phyloP scores from a whole-genome alignment of 2,797 vertebrate genomes.

The Podargus strigoides region DNA sequence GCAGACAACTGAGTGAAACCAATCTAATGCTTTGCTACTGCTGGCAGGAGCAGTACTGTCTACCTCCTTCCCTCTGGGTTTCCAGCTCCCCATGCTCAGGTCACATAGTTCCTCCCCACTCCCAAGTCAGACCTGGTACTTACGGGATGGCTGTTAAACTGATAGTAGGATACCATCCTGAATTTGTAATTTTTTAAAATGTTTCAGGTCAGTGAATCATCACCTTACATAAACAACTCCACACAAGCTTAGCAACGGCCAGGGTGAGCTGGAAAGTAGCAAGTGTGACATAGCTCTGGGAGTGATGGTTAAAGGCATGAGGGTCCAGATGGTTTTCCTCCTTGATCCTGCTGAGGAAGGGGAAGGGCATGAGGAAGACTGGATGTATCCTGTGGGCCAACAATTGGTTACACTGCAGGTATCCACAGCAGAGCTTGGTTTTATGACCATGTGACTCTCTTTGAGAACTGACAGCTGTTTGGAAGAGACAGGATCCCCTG shows the following conservation, averaged over 20 bases:
- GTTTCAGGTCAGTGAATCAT: not conserved
- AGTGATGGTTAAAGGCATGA: not conserved
- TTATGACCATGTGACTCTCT: not conserved
- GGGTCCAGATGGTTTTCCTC: not conserved
- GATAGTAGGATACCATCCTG: not conserved
- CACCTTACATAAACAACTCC: not conserved
- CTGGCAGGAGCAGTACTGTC: not conserved
- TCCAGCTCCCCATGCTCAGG: not conserved
- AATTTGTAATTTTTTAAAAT: not conserved
- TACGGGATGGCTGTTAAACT: not conserved
- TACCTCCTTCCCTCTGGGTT: not conserved
- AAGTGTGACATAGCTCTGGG: not conserved
- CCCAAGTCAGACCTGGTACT: not conserved
- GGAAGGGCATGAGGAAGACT: not conserved
- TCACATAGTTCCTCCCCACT: not conserved
- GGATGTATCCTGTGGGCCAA: not conserved
- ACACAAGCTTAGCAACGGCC: not conserved
- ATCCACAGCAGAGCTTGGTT: not conserved
- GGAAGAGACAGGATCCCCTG: no score
- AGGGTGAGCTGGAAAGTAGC: not conserved
- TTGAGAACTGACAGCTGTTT: not conserved
- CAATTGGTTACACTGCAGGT: not conserved
- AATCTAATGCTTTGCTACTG: not conserved
- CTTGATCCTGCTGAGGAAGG: not conserved
- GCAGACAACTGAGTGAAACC: not conserved